Evolutionary conservation across 2,888 invertebrate genomes (phyloP).

Genomic region (Drosophila antonietae): DNA sequence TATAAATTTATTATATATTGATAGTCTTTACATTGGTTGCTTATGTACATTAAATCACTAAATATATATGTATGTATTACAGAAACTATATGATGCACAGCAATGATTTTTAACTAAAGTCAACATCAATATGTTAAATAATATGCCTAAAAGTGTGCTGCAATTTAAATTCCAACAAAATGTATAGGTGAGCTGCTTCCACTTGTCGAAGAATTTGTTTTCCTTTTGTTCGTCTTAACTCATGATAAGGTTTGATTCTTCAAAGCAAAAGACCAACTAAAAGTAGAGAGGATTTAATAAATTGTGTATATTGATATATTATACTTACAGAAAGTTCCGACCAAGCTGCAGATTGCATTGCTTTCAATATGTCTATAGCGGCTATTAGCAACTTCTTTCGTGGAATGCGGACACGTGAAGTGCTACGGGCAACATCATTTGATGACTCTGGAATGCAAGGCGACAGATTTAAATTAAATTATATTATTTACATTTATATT

Average conservation of each 20-base stretch:
- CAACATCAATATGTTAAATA: background rate
- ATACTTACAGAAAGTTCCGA: constrained; percentile 81
- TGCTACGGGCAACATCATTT: no score
- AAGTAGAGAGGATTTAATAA: background rate
- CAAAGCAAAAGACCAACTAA: background rate
- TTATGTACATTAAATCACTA: no score
- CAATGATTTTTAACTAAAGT: background rate
- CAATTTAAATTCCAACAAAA: background rate
- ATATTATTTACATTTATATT: constrained; percentile 1
- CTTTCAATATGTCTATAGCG: constrained; percentile 91
- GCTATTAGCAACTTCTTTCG: background rate
- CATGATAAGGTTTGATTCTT: background rate
- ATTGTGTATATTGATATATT: background rate
- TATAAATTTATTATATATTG: no score
- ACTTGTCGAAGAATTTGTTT: background rate
- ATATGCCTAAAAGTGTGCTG: constrained; percentile 1
- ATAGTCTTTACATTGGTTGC: no score
- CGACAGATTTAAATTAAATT: background rate
- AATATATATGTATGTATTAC: no score
- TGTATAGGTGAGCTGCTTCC: background rate
- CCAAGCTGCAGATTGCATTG: constrained; percentile 91
- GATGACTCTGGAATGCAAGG: background rate
- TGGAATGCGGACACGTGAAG: background rate
- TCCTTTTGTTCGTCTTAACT: background rate
- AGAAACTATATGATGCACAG: background rate